Percentiles rank a stretch among this genome's conserved stretches.
These are phyloP conservation scores for Trichosurus vulpecula DNA, from an alignment of 2,797 vertebrate species.

Conservation along the genomic window DNA sequence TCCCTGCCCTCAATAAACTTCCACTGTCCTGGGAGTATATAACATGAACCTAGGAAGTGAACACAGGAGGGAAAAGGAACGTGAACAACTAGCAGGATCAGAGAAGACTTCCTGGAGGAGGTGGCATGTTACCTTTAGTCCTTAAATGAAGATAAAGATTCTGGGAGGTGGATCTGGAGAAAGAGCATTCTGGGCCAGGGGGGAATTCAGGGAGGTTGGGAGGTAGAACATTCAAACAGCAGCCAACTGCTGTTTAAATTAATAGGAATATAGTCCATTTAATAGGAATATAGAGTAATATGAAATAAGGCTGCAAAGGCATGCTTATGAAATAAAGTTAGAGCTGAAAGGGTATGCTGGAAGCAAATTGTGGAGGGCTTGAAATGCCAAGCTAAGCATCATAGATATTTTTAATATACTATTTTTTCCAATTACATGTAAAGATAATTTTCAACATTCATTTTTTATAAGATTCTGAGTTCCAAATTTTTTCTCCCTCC, in stretches of 20 bases:
- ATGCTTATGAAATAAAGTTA: not conserved
- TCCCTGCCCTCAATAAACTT: not conserved
- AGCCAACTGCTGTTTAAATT: no score
- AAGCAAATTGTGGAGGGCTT: not conserved
- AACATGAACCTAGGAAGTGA: not conserved
- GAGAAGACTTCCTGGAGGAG: not conserved
- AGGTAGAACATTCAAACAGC: not conserved
- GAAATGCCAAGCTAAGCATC: not conserved
- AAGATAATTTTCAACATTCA: not conserved
- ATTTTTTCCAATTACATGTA: not conserved
- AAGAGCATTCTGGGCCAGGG: not conserved
- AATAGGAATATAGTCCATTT: not conserved
- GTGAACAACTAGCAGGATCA: not conserved
- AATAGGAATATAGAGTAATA: not conserved
- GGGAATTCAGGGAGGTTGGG: not conserved
- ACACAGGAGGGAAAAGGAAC: not conserved
- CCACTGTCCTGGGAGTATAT: not conserved
- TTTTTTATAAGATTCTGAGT: not conserved
- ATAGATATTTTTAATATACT: not conserved
- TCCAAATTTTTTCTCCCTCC: not conserved
- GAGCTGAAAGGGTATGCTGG: not conserved
- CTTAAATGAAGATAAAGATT: not conserved
- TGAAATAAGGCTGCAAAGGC: not conserved
- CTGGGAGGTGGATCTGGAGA: not conserved
- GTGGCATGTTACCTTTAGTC: not conserved